Evolutionary conservation across 2,797 vertebrate species (phyloP).

Genomic region (Crotalus adamanteus): DNA sequence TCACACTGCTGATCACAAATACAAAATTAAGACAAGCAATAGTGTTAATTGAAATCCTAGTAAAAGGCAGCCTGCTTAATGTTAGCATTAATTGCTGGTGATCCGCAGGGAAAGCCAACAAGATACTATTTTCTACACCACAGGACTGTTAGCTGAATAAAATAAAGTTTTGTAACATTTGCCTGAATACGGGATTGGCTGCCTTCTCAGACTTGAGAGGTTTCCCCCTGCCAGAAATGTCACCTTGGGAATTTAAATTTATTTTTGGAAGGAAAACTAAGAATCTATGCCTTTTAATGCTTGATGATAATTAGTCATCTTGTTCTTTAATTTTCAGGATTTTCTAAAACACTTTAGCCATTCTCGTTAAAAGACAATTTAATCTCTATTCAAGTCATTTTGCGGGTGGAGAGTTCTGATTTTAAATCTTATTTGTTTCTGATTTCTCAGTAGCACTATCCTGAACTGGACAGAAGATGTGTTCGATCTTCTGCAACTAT

Average conservation of each 20-base stretch:
- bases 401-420: not conserved
- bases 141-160: not conserved
- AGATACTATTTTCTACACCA: not conserved
- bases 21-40: not conserved
- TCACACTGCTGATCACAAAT: rapidly evolving
- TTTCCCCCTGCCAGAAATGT: not conserved
- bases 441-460: not conserved
- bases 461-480: not conserved
- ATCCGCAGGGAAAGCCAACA: not conserved
- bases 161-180: not conserved
- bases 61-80: rapidly evolving
- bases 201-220: not conserved
- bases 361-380: not conserved
- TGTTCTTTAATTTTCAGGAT: not conserved
- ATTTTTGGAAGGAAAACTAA: not conserved
- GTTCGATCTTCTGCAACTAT: not conserved
- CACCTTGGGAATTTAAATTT: not conserved
- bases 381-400: not conserved
- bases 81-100: rapidly evolving
- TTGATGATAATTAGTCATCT: not conserved
- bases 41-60: rapidly evolving
- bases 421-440: rapidly evolving
- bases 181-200: not conserved
- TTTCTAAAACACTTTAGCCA: not conserved
- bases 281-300: not conserved